A percentile compares a stretch with the other conserved stretches of the same genome.
Conservation (phyloP, 2,113 vertebrate genomes). For the Trichomycterus rosablanca region DNA sequence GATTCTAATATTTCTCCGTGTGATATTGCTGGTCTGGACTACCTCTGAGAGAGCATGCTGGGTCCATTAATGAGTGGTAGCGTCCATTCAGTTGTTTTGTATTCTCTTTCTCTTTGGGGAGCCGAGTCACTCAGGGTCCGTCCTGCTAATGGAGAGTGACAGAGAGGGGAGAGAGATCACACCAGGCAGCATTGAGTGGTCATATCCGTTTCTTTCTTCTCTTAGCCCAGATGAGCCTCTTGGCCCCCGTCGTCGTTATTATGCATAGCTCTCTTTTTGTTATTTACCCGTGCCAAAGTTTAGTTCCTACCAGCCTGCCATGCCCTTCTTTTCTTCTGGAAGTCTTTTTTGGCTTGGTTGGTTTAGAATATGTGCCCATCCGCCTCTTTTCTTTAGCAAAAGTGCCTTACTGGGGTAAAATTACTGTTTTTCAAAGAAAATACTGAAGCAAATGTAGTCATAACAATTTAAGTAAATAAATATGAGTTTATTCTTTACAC, state of each 20-base stretch:
- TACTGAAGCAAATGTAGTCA: too few species aligned
- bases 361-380: too few species aligned
- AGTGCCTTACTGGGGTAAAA: too few species aligned
- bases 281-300: conserved; percentile 6
- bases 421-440: too few species aligned
- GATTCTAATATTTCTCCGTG: background rate
- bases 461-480: too few species aligned
- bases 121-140: conserved; percentile 17
- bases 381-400: too few species aligned
- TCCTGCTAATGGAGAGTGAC: conserved; percentile 33
- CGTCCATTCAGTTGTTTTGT: conserved; percentile 28
- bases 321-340: background rate
- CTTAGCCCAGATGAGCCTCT: conserved; percentile 35
- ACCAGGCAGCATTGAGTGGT: conserved; percentile 8
- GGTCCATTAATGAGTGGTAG: conserved; percentile 31
- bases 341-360: background rate
- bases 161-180: conserved; percentile 38
- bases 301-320: background rate
- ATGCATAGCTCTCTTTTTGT: conserved; percentile 61
- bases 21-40: too few species aligned
- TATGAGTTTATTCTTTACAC: too few species aligned
- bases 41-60: conserved; percentile 1
- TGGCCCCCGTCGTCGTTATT: conserved; percentile 53
- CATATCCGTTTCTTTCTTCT: conserved; percentile 27
- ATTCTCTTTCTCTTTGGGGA: conserved; percentile 22